Conservation (phyloP, 2,888 invertebrate species). For the Eilema depressum region DNA sequence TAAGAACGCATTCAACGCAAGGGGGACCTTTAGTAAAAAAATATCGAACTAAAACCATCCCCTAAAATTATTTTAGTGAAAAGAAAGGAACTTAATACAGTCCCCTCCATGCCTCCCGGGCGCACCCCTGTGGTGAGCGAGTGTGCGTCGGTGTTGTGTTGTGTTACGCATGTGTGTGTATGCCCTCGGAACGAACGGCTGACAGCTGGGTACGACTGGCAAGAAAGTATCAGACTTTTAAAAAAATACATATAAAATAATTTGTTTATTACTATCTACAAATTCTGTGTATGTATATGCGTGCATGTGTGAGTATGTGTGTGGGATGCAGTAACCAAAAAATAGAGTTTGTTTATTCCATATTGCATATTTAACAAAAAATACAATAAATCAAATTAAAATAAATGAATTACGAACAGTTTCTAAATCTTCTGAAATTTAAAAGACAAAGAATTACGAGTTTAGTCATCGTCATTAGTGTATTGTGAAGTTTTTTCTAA, state of each 20-base stretch:
- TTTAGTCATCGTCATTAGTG: neutral
- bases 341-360: neutral
- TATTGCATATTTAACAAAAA: neutral
- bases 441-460: neutral
- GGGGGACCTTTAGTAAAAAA: slow-evolving; percentile 77
- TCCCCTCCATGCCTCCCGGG: slow-evolving; percentile 81
- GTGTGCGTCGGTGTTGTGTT: slow-evolving; percentile 58
- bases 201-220: slow-evolving; percentile 67
- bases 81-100: slow-evolving; percentile 87
- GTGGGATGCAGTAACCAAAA: no score
- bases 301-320: neutral
- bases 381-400: neutral
- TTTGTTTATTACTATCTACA: neutral
- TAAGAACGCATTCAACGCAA: slow-evolving; percentile 74
- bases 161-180: slow-evolving; percentile 65
- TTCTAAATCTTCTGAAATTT: neutral
- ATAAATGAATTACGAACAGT: neutral
- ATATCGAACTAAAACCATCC: slow-evolving; percentile 86
- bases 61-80: slow-evolving; percentile 87
- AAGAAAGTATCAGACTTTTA: slow-evolving; percentile 56
- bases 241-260: neutral
- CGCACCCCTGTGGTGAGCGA: slow-evolving; percentile 73
- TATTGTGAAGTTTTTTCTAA: neutral
- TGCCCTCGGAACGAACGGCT: slow-evolving; percentile 77
- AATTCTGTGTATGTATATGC: neutral